Evolutionary conservation across 2,113 vertebrate species (phyloP).

Genomic region (Rhynchopsitta pachyrhyncha): DNA sequence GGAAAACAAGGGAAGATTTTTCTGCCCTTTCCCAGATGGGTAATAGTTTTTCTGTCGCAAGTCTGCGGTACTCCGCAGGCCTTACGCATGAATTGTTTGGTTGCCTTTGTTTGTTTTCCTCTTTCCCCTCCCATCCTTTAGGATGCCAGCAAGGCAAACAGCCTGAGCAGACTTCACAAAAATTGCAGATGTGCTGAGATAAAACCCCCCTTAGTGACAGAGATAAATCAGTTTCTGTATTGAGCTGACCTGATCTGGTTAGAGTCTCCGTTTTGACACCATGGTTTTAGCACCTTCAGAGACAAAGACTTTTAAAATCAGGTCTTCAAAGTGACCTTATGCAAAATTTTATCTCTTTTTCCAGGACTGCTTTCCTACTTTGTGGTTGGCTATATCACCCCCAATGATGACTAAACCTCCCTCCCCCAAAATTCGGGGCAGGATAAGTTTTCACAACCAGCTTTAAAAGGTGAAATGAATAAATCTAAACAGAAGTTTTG

Average conservation of each 20-base stretch:
- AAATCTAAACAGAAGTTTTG: background rate
- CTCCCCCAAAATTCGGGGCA: background rate
- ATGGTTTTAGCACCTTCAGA: background rate
- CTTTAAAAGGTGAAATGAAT: background rate
- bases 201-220: background rate
- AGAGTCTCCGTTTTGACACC: background rate
- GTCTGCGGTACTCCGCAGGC: background rate
- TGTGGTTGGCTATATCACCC: background rate
- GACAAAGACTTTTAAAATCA: background rate
- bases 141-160: background rate
- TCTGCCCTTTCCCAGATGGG: background rate
- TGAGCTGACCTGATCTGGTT: background rate
- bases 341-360: background rate
- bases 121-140: background rate
- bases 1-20: background rate
- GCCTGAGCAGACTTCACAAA: background rate
- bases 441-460: background rate
- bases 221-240: background rate
- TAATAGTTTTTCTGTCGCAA: background rate
- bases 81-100: background rate
- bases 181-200: background rate
- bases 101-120: background rate
- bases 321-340: background rate
- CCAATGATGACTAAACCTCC: background rate
- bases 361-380: background rate